A percentile compares a stretch with the other conserved stretches of the same genome.
Evolutionary conservation across 1,140 invertebrate genomes (phyloP).

Genomic region (Drosophila triauraria): DNA sequence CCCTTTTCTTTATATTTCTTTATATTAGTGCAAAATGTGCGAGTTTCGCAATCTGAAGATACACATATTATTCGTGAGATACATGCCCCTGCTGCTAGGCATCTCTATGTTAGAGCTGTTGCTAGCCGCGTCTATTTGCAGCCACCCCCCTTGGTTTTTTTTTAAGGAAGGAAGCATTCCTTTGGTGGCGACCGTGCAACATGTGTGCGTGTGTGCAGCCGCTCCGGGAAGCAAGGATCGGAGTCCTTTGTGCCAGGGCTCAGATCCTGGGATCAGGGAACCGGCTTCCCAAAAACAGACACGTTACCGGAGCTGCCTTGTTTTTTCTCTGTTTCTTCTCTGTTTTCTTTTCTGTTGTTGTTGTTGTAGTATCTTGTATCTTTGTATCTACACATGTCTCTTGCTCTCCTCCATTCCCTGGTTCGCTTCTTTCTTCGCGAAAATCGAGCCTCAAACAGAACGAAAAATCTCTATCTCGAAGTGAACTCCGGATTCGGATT

Average conservation of each 20-base stretch:
- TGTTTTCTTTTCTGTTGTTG: slow-evolving; percentile 5
- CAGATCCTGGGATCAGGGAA: slow-evolving; percentile 5
- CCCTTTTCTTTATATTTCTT: neutral
- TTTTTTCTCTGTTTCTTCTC: neutral
- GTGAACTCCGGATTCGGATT: slow-evolving; percentile 22
- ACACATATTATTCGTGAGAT: neutral
- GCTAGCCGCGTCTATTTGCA: slow-evolving; percentile 15
- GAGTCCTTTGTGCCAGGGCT: slow-evolving; percentile 2
- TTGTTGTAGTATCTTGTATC: slow-evolving; percentile 14
- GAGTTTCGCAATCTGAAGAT: neutral
- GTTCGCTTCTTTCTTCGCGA: slow-evolving; percentile 38
- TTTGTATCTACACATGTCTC: slow-evolving; percentile 50
- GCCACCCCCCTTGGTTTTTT: neutral
- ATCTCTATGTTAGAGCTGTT: slow-evolving; percentile 9
- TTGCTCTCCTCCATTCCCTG: slow-evolving; percentile 8
- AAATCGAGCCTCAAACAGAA: slow-evolving; percentile 33
- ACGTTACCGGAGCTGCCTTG: neutral
- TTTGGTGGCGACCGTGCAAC: neutral
- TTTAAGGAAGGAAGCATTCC: too few relatives aligned
- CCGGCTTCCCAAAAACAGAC: slow-evolving; percentile 11
- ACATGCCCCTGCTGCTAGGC: neutral
- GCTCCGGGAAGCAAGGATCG: slow-evolving; percentile 4
- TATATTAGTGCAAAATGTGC: neutral
- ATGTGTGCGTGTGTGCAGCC: neutral
- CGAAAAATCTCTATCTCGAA: slow-evolving; percentile 24